Evolutionary conservation across 2,113 vertebrate species (phyloP), one percentile per base, ranked within the genome.

Genomic region (Apeltes quadracus): DNA sequence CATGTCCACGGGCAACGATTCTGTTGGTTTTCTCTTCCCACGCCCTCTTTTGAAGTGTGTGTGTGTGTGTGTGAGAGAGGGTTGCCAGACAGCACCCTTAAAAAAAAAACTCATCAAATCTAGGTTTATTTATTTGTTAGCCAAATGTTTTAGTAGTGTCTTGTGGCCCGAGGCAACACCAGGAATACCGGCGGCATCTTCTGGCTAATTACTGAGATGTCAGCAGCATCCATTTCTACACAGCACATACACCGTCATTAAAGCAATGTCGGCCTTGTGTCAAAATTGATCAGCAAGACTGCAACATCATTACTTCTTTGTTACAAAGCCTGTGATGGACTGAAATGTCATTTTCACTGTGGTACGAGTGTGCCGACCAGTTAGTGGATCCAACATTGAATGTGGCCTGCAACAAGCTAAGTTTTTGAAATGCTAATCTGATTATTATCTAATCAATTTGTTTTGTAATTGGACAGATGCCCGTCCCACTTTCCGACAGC

Each of bases 101-200:
- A 67, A 58, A 84, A 74, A 44, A 78, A 67, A 67, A 68, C 32
- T 73, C 64, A 72, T 61, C 13, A 0, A 77, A 61, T 76, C 38
- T 66, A 32, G 1, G 75, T 74, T 44, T 74, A 29, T 32, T 55
- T 59, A 61, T 48, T 68, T 62, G 22, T 53, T 22, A n/a, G n/a
- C n/a, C n/a, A n/a, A n/a, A n/a, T 34, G 32, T 48, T 68, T 62
- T 68, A 72, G 38, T 29, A 73, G 84, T 69, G 74, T 54, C 59
- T 56, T 46, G 61, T 62, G 70, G 65, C 87, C 76, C 36, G 34
- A 43, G 76, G 85, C 87, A 48, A 61, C 68, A 65, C 44, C 25
- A 82, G 61, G 63, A 88, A 89, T 78, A 83, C 58, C 8, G 75
- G 50, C 74, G 76, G 84, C 63, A 69, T 87, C 85, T 79, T 80